Conservation (phyloP, 2,113 vertebrate species). For the Takifugu flavidus region DNA sequence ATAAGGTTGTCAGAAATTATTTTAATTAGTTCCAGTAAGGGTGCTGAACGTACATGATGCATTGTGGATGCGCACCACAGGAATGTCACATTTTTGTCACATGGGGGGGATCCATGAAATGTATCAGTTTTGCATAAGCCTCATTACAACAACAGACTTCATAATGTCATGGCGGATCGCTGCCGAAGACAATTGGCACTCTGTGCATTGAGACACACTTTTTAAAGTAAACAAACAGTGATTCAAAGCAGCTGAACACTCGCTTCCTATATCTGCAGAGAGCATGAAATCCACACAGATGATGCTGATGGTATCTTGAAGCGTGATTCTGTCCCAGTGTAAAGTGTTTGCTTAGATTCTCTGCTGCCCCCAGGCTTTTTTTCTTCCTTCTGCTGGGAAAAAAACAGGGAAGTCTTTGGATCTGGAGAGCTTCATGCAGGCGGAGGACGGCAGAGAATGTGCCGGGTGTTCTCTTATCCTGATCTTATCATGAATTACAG, state of each 20-base stretch:
- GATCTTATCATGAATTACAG: not conserved
- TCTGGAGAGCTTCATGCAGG: not conserved
- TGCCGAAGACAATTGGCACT: slow-evolving; percentile 71
- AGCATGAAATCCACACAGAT: slow-evolving; percentile 70
- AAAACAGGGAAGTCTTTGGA: not conserved
- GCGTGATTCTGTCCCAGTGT: slow-evolving; percentile 34
- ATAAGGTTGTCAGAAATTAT: slow-evolving; percentile 88
- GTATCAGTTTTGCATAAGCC: slow-evolving; percentile 84
- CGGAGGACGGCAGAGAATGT: not conserved
- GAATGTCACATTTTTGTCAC: slow-evolving; percentile 96
- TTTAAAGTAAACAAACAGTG: slow-evolving; percentile 92
- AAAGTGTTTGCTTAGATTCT: slow-evolving; percentile 61
- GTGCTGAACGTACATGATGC: slow-evolving; percentile 76
- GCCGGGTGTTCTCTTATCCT: slow-evolving; percentile 1
- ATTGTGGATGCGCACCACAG: slow-evolving; percentile 71
- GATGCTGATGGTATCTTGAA: slow-evolving; percentile 62
- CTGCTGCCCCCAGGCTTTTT: slow-evolving; percentile 20
- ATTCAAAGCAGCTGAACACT: slow-evolving; percentile 81
- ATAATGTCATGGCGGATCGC: slow-evolving; percentile 75
- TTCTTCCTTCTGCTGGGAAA: slow-evolving; percentile 3
- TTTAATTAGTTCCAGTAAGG: slow-evolving; percentile 88
- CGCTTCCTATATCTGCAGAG: slow-evolving; percentile 71
- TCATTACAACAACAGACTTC: slow-evolving; percentile 82
- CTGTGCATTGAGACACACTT: slow-evolving; percentile 75
- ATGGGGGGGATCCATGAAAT: slow-evolving; percentile 89